These are phyloP conservation scores for Anolis apletophallus DNA, from an alignment of 2,797 vertebrate genomes.

Conservation along the genomic window DNA sequence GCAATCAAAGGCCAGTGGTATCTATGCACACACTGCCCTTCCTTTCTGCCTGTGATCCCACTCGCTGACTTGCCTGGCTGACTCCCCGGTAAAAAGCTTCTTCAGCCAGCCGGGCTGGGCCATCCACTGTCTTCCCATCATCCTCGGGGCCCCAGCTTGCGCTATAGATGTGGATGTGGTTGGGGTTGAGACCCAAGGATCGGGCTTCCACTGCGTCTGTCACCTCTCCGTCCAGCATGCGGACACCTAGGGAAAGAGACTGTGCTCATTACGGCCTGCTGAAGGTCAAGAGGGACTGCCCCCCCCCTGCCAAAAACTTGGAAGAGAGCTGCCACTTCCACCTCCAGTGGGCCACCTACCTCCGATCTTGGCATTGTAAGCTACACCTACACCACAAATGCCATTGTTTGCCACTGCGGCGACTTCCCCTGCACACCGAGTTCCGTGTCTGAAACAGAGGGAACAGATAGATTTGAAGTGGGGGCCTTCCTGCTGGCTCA, in stretches of 20 bases:
- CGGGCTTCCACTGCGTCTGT: slow-evolving; percentile 97
- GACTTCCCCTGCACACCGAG: slow-evolving; percentile 94
- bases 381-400: slow-evolving; percentile 95
- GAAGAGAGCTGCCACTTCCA: fast-evolving
- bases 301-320: too few relatives aligned
- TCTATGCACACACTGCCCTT: too few relatives aligned
- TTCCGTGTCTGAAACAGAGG: slow-evolving; percentile 86
- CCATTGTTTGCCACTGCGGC: slow-evolving; percentile 94
- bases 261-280: neutral
- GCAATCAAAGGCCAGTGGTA: too few relatives aligned
- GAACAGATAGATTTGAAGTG: fast-evolving
- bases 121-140: slow-evolving; percentile 96
- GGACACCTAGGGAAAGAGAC: slow-evolving; percentile 83
- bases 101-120: slow-evolving; percentile 93
- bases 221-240: slow-evolving; percentile 98
- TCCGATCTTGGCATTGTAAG: slow-evolving; percentile 90
- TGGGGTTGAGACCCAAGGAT: slow-evolving; percentile 93
- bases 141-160: slow-evolving; percentile 99
- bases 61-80: slow-evolving; percentile 82
- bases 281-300: neutral
- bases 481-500: neutral
- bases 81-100: slow-evolving; percentile 94
- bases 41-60: neutral
- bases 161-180: slow-evolving; percentile 97
- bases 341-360: slow-evolving; percentile 34